Evolutionary conservation across 2,113 vertebrate genomes (phyloP).

Genomic region (Lontra canadensis): DNA sequence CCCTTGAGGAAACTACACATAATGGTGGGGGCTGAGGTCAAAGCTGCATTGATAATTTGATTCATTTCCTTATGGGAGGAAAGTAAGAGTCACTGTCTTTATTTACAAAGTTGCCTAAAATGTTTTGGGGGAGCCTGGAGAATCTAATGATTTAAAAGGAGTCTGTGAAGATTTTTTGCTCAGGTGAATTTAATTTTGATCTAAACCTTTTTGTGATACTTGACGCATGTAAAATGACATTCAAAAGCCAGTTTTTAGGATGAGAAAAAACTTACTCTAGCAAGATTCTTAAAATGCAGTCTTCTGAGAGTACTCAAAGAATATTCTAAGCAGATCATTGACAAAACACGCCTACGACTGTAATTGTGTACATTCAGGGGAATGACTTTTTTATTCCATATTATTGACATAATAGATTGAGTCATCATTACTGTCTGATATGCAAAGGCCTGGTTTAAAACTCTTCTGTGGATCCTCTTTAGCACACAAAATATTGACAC

Average conservation of each 20-base stretch:
- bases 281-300: slow-evolving; percentile 34
- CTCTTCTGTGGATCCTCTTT: slow-evolving; percentile 38
- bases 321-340: slow-evolving; percentile 39
- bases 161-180: slow-evolving; percentile 22
- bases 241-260: slow-evolving; percentile 32
- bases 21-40: slow-evolving; percentile 17
- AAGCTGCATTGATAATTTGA: slow-evolving; percentile 8
- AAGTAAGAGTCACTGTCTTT: slow-evolving; percentile 7
- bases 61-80: not conserved
- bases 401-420: slow-evolving; percentile 46
- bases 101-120: slow-evolving; percentile 33
- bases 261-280: not conserved
- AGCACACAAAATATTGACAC: slow-evolving; percentile 68
- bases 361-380: slow-evolving; percentile 49
- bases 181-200: slow-evolving; percentile 9
- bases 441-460: slow-evolving; percentile 32
- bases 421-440: slow-evolving; percentile 46
- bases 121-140: not conserved
- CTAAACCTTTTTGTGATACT: slow-evolving; percentile 31
- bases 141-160: slow-evolving; percentile 21
- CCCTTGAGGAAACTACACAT: not conserved
- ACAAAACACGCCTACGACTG: slow-evolving; percentile 38
- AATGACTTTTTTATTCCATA: slow-evolving; percentile 27
- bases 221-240: slow-evolving; percentile 23
- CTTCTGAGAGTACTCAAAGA: slow-evolving; percentile 49